These are phyloP conservation scores for Hippocampus kuda DNA, from an alignment of 2,797 vertebrate genomes.

Conservation along the genomic window DNA sequence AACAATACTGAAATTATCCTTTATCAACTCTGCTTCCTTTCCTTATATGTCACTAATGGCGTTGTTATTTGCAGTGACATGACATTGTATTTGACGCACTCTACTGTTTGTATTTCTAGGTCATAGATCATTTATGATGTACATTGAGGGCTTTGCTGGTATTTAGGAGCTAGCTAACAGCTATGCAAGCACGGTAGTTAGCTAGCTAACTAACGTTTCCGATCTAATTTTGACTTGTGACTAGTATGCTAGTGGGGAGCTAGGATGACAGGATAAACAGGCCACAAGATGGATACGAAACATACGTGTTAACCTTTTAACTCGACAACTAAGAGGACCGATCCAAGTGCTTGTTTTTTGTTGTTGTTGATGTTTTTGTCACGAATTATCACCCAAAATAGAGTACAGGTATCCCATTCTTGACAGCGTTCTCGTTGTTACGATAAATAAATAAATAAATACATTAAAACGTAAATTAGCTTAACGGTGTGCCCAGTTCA, in stretches of 20 bases:
- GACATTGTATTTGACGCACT: constrained; percentile 9
- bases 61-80: constrained; percentile 24
- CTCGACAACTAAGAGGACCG: constrained; percentile 8
- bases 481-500: constrained; percentile 12
- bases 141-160: constrained; percentile 18
- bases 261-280: constrained; percentile 9
- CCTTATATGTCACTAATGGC: constrained; percentile 33
- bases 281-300: constrained; percentile 29
- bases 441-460: constrained; percentile 16
- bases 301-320: constrained; percentile 32
- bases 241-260: constrained; percentile 20
- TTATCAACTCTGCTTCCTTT: constrained; percentile 30
- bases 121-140: constrained; percentile 23
- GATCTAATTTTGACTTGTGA: constrained; percentile 30
- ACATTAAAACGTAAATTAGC: not conserved
- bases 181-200: constrained; percentile 24
- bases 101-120: constrained; percentile 12
- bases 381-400: not conserved
- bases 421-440: constrained; percentile 25
- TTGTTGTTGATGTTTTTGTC: constrained; percentile 6
- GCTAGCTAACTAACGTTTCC: constrained; percentile 46
- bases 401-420: not conserved
- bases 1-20: constrained; percentile 9
- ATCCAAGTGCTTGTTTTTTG: not conserved
- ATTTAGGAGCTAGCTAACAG: constrained; percentile 2